Evolutionary conservation across 1,140 invertebrate genomes (phyloP), one percentile per base, ranked within the genome.

Genomic region (Acyrthosiphon pisum): DNA sequence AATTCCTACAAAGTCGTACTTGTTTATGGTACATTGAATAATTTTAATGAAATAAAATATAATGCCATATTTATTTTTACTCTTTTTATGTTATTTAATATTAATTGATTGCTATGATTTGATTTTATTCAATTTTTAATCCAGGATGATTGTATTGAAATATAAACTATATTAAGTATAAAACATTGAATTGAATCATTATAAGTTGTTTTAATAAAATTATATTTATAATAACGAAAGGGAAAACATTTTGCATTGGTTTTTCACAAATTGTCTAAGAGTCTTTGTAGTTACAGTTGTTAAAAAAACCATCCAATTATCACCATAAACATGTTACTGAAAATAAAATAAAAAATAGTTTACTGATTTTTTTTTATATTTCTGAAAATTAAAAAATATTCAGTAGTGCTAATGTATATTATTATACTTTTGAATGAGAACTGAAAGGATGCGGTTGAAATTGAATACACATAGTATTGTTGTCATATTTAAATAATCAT

Each of bases 401-500:
- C 11, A 68, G 26, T 37, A 41, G 22, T 23, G 22, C 4, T 41
- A n/a, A 81, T 14, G 35, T 22, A 81, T 20, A 3, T 35, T 20
- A 3, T 35, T 81, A 37, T 83, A 41, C 41, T 37, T 83, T 41
- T 50, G 22, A 41, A 48, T 35, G 1, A n/a, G 11, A 50, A 37
- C 18, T 14, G n/a, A 1, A 53, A 53, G 2, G 20, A 53, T 37
- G n/a, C 22, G n/a, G 87, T 53, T 8, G 7, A 50, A 87, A 37
- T 89, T 50, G 22, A 50, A 89, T 9, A 89, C 30, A 68, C 60
- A 30, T n/a, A 60, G 41, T 37, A 56, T 60, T 22, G 9, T 41
- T 30, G 30, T 90, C 37, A 37, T 90, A 90, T 60, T 56, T 90
- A 44, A 41, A 90, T 90, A 90, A 60, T 90, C 53, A 41, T 60